A percentile compares a stretch with the other conserved stretches of the same genome.
Evolutionary conservation across 2,113 vertebrate species (phyloP).

Genomic region (Egretta garzetta): DNA sequence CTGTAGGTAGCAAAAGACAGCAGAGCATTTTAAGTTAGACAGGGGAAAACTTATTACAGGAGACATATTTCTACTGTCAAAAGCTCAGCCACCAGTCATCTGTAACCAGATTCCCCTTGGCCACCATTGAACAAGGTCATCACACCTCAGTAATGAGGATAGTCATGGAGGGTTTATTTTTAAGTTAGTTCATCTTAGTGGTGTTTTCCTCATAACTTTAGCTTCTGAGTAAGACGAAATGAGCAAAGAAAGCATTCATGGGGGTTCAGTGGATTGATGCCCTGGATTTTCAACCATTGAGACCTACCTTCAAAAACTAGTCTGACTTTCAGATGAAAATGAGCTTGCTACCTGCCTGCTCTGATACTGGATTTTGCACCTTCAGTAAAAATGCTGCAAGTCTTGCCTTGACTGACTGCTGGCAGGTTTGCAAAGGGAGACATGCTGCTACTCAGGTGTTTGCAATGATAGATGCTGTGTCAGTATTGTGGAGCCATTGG

Average conservation of each 20-base stretch:
- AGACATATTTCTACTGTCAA: not conserved
- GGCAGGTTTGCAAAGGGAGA: not conserved
- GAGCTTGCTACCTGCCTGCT: not conserved
- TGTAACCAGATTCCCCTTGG: not conserved
- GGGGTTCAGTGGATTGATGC: not conserved
- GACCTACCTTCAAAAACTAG: not conserved
- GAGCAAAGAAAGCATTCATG: not conserved
- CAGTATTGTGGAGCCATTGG: not conserved
- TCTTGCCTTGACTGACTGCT: not conserved
- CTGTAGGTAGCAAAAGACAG: not conserved
- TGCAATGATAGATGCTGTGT: not conserved
- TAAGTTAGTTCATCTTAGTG: not conserved
- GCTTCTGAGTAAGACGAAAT: not conserved
- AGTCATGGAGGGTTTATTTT: not conserved
- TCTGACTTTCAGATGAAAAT: not conserved
- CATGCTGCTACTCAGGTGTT: not conserved
- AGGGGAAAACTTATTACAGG: not conserved
- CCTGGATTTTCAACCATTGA: not conserved
- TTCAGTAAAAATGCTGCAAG: not conserved
- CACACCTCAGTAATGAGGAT: not conserved
- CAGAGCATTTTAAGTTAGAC: not conserved
- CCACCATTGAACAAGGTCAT: not conserved
- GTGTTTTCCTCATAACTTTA: not conserved
- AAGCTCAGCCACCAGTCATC: not conserved
- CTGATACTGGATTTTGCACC: not conserved